phyloP scores from a whole-genome alignment of 2,888 invertebrate species.

The Choreutis nemorana region DNA sequence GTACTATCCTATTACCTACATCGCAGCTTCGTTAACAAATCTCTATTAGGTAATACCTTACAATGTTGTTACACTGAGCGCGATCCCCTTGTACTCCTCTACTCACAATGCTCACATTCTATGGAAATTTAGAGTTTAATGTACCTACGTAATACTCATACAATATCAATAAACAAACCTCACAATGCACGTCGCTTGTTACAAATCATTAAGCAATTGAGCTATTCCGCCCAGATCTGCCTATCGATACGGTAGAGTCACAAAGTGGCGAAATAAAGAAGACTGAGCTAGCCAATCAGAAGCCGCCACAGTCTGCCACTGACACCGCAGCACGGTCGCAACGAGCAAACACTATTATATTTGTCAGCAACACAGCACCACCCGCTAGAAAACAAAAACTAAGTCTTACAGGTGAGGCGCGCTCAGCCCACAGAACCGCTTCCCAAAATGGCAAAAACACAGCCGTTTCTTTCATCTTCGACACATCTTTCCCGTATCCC shows the following conservation, averaged over 20 bases:
- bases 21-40: no score
- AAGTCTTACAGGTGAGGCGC: slow-evolving; percentile 69
- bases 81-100: no score
- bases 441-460: slow-evolving; percentile 4
- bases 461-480: no score
- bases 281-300: slow-evolving; percentile 13
- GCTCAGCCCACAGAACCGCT: slow-evolving; percentile 26
- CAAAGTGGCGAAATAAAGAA: slow-evolving; percentile 20
- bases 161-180: slow-evolving; percentile 1
- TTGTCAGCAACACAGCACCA: slow-evolving; percentile 70
- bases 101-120: no score
- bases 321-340: slow-evolving; percentile 26
- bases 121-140: no score
- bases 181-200: slow-evolving; percentile 4
- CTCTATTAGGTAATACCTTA: no score
- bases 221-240: slow-evolving; percentile 55
- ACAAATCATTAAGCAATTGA: slow-evolving; percentile 44
- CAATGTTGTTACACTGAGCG: no score
- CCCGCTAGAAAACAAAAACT: slow-evolving; percentile 73
- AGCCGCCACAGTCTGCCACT: slow-evolving; percentile 5
- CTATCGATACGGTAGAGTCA: slow-evolving; percentile 40
- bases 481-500: not conserved
- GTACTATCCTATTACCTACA: no score
- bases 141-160: slow-evolving; percentile 2
- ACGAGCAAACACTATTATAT: slow-evolving; percentile 69